phyloP scores from a whole-genome alignment of 2,113 vertebrate genomes.

The Phylloscopus whistleri region DNA sequence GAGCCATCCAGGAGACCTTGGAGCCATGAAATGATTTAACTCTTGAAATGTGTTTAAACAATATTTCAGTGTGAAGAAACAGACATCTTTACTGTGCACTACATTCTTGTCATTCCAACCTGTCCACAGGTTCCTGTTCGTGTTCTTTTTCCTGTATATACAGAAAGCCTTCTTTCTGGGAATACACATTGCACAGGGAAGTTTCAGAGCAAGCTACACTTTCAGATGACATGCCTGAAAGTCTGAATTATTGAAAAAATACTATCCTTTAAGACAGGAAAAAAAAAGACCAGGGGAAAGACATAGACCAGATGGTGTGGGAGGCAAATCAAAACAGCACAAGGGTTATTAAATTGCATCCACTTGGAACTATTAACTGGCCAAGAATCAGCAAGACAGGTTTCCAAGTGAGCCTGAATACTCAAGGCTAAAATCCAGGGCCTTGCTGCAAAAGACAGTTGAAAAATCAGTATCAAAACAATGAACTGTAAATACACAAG shows the following conservation, averaged over 20 bases:
- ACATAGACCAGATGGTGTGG: slow-evolving; percentile 16
- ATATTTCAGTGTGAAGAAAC: slow-evolving; percentile 51
- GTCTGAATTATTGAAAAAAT: slow-evolving; percentile 42
- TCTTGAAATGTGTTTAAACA: slow-evolving; percentile 38
- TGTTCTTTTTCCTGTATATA: slow-evolving; percentile 23
- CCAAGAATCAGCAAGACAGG: neutral
- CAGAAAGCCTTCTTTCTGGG: slow-evolving; percentile 27
- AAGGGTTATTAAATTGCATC: slow-evolving; percentile 53
- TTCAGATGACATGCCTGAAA: slow-evolving; percentile 10
- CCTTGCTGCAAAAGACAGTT: neutral
- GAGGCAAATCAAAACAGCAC: slow-evolving; percentile 30
- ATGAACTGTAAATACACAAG: neutral
- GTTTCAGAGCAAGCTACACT: neutral
- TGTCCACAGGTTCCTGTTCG: slow-evolving; percentile 56
- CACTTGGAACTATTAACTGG: slow-evolving; percentile 7
- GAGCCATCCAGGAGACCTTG: neutral
- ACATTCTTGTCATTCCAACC: slow-evolving; percentile 62
- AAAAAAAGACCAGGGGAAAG: neutral
- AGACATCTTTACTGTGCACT: slow-evolving; percentile 29
- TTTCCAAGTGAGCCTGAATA: neutral
- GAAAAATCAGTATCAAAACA: neutral
- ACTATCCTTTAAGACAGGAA: neutral
- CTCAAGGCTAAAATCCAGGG: neutral
- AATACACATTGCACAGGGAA: slow-evolving; percentile 1
- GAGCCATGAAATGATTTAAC: slow-evolving; percentile 1